These are phyloP conservation scores for Callinectes sapidus DNA, from an alignment of 2,888 invertebrate genomes.

Conservation along the genomic window DNA sequence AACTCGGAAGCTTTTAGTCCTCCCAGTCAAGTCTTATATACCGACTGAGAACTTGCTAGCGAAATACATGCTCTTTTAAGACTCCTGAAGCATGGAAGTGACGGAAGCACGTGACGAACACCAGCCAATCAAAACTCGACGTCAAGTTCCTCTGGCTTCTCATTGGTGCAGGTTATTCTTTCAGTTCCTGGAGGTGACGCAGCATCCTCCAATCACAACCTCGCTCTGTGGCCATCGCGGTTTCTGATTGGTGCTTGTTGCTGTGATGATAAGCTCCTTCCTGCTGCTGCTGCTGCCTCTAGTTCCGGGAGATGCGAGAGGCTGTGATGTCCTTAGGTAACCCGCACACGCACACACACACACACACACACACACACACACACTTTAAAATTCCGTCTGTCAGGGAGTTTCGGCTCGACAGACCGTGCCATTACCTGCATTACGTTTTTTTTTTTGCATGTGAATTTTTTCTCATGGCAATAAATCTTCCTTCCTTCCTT, in stretches of 20 bases:
- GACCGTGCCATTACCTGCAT: too few relatives aligned
- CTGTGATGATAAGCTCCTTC: not conserved
- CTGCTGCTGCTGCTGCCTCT: not conserved
- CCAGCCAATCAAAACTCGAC: not conserved
- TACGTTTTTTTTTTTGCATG: too few relatives aligned
- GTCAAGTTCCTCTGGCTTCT: not conserved
- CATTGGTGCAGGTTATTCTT: not conserved
- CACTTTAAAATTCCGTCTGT: too few relatives aligned
- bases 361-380: not conserved
- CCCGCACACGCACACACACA: constrained; percentile 12
- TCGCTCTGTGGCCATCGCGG: not conserved
- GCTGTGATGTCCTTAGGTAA: not conserved
- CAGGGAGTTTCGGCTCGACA: too few relatives aligned
- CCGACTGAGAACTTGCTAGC: not conserved
- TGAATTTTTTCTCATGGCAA: too few relatives aligned
- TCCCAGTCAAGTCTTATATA: not conserved
- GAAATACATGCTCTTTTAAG: not conserved
- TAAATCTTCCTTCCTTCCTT: too few relatives aligned
- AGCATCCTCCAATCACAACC: constrained; percentile 10
- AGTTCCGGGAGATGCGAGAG: not conserved
- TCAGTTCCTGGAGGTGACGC: not conserved
- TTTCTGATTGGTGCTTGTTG: constrained; percentile 18
- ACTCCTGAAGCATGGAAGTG: not conserved
- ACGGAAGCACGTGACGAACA: not conserved
- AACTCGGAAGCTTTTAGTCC: not conserved